Evolutionary conservation across 2,113 vertebrate genomes (phyloP), one percentile per base, ranked within the genome.

Genomic region (Corythoichthys haematopterus): DNA sequence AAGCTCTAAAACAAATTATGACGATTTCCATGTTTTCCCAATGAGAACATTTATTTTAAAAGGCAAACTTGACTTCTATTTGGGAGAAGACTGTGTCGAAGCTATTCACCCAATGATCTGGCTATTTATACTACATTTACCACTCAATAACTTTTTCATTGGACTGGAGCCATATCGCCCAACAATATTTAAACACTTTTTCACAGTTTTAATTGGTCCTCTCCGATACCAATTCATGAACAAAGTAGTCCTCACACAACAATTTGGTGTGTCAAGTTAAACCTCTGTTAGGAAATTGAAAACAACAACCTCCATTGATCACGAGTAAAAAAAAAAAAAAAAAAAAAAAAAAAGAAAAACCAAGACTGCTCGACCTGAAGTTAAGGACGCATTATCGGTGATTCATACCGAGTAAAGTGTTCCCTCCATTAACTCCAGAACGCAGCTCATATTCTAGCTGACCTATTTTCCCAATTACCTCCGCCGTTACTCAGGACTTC

Each of bases 331-430:
- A 43, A 4, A 43, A 43, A 89, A 43, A 43, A 4, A 43, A 43
- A 5, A 43, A 43, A 1, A 43, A 43, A 1, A 43, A 43, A 5
- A 43, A 43, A 4, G 9, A 43, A 6, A 93, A 85, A 94, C 91
- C 86, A 78, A 90, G 90, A 87, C 87, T 90, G 92, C 91, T 94
- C 92, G 91, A 90, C 88, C 89, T 85, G 83, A 92, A 91, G 91
- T 92, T 90, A 88, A 90, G 90, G 89, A 76, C 76, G 65, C 74
- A 86, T 87, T 84, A 85, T 81, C 67, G 2, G 75, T 84, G 88
- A 91, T 88, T 91, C 85, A 85, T 88, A 82, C 81, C 79, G 88
- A 86, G 82, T 80, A 85, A 87, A 79, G 74, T 86, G 86, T 83
- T 82, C 75, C 78, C 76, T 79, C 82, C 81, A 83, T 87, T 85